phyloP scores from a whole-genome alignment of 1,140 invertebrate species.

The Aricia agestis region DNA sequence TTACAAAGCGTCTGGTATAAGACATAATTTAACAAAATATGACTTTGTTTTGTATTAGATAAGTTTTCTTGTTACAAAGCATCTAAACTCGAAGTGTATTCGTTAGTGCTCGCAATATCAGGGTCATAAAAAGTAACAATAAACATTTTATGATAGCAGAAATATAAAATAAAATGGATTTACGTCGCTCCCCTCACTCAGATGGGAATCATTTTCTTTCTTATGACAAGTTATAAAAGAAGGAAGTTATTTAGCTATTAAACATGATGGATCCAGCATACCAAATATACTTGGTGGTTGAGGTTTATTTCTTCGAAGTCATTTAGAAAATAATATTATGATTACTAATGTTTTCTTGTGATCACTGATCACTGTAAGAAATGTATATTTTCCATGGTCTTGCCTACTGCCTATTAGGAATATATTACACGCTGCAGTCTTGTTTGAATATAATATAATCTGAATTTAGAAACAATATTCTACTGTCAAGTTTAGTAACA shows the following conservation, averaged over 20 bases:
- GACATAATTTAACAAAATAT: neutral
- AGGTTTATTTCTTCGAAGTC: constrained; percentile 15
- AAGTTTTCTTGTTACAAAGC: constrained; percentile 7
- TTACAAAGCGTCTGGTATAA: neutral
- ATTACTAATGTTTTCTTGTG: no score
- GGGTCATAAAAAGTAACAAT: constrained; percentile 61
- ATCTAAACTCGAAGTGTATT: constrained; percentile 3
- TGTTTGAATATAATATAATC: neutral
- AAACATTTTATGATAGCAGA: constrained; percentile 60
- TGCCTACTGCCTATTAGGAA: neutral
- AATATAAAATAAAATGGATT: constrained; percentile 64
- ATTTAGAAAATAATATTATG: no score
- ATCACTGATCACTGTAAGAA: neutral
- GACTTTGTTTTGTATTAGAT: neutral
- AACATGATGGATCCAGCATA: constrained; percentile 21
- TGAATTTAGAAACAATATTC: neutral
- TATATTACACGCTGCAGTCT: neutral
- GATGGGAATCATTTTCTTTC: constrained; percentile 40
- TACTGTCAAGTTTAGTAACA: neutral
- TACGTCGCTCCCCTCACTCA: constrained; percentile 38
- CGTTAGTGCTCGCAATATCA: constrained; percentile 42
- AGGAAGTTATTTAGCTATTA: constrained; percentile 36
- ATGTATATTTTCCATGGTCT: neutral
- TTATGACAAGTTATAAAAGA: constrained; percentile 37
- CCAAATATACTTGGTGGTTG: constrained; percentile 10